phyloP scores from a whole-genome alignment of 2,888 invertebrate species.

The Imbricaverruca yamaguchii region DNA sequence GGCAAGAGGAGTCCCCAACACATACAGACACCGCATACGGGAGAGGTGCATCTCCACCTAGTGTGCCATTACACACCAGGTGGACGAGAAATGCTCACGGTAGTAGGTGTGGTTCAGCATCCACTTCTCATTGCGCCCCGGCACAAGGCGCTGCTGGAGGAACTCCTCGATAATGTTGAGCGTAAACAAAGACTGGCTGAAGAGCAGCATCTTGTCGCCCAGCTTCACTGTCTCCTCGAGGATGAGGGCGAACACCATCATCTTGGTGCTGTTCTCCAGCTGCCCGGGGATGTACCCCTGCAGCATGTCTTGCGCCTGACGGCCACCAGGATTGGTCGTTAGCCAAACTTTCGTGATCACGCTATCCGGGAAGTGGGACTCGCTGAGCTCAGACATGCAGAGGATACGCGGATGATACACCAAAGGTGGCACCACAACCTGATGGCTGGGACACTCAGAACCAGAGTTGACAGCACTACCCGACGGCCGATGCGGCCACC shows the following conservation, averaged over 20 bases:
- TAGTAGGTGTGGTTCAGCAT: conserved; percentile 79
- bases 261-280: conserved; percentile 88
- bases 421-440: no score
- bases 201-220: conserved; percentile 86
- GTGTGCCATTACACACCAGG: no score
- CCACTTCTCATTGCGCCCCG: conserved; percentile 53
- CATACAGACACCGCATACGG: no score
- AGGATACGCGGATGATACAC: no score
- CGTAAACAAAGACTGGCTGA: conserved; percentile 93
- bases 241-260: conserved; percentile 86
- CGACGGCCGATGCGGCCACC: no score
- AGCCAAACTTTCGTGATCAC: no score
- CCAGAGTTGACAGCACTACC: no score
- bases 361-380: no score
- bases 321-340: not conserved
- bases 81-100: conserved; percentile 54
- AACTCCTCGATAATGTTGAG: conserved; percentile 91
- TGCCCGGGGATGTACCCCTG: conserved; percentile 69
- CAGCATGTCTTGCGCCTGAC: conserved; percentile 44
- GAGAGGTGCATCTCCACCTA: no score
- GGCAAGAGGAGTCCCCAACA: no score
- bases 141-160: conserved; percentile 59
- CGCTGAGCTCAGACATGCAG: no score
- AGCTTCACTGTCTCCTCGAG: conserved; percentile 76
- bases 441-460: no score